Evolutionary conservation across 1,140 invertebrate genomes (phyloP), one percentile per base, ranked within the genome.

Genomic region (Drosophila insularis): DNA sequence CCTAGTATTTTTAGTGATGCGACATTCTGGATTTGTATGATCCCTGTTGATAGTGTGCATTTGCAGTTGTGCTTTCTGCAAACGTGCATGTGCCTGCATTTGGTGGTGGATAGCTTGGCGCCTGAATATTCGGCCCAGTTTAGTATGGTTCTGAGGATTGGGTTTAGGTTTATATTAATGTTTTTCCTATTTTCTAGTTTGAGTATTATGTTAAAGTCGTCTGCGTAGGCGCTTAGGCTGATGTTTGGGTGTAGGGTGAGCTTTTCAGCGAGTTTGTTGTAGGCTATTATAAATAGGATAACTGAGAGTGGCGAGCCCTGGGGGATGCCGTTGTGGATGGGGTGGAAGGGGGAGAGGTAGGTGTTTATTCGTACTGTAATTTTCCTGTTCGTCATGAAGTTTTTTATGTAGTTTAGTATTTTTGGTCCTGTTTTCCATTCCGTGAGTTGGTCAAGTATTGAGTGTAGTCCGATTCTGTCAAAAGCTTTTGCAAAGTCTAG

Each of bases 41-140:
- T 32, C 32, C 32, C 32, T 32, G 32, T 32, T 32, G 32, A 32
- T 32, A 32, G 32, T 32, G 32, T 62, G 35, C 23, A 56, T 11
- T 46, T 53, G 54, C 50, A 73, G 31, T 63, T 67, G 11, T 65
- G 37, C 17, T 71, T 71, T 54, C 69, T 50, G n/a, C 69, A 66
- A 4, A 71, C 50, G 23, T 67, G 70, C 11, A 67, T 11, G n/a
- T 58, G 55, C 31, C 31, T 58, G 27, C 55, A 58, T 58, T 58
- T 58, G n/a, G 50, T 54, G 50, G 50, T 54, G 17, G 50, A 54
- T 11, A 54, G 50, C 50, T 54, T 27, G n/a, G 21, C 23, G 6
- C 55, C 55, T 13, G 55, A 58, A 27, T 65, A 60, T 2, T 60
- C 19, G 23, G 55, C 14, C 69, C 63, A 71, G 6, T 59, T n/a